Evolutionary conservation across 2,888 invertebrate species (phyloP).

Genomic region (Rotaria sp.): DNA sequence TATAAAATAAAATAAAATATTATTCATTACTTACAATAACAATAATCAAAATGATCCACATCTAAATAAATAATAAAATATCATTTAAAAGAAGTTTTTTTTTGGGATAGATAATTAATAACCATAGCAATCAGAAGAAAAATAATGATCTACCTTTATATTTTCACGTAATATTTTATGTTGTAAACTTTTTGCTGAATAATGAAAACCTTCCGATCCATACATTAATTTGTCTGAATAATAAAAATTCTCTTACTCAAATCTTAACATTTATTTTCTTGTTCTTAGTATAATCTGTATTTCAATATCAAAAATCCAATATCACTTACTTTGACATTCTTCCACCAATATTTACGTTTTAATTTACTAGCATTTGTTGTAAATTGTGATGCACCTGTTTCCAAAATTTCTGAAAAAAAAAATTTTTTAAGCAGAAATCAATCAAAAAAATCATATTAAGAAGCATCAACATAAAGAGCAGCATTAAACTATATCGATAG

Average conservation of each 20-base stretch:
- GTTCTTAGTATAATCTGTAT: background rate
- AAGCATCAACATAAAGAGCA: background rate
- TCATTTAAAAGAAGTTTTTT: no score
- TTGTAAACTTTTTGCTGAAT: background rate
- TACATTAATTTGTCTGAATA: background rate
- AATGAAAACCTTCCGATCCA: background rate
- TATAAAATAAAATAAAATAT: background rate
- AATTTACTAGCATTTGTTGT: slow-evolving; percentile 92
- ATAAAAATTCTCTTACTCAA: background rate
- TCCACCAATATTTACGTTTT: slow-evolving; percentile 93
- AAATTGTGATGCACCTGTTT: slow-evolving; percentile 67
- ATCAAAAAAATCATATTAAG: background rate
- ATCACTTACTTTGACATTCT: slow-evolving; percentile 72
- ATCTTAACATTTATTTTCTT: background rate
- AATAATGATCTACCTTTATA: background rate
- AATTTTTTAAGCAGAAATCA: background rate
- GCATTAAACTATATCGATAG: background rate
- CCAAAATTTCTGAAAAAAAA: slow-evolving; percentile 29
- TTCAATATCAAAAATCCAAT: background rate
- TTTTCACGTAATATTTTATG: background rate
- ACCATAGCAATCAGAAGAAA: background rate
- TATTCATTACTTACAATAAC: background rate
- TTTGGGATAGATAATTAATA: background rate
- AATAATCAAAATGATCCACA: slow-evolving; percentile 17
- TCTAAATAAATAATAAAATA: background rate